A percentile compares a stretch with the other conserved stretches of the same genome.
These are phyloP conservation scores for Sebastes taczanowskii DNA, from an alignment of 2,797 vertebrate genomes.

Conservation along the genomic window DNA sequence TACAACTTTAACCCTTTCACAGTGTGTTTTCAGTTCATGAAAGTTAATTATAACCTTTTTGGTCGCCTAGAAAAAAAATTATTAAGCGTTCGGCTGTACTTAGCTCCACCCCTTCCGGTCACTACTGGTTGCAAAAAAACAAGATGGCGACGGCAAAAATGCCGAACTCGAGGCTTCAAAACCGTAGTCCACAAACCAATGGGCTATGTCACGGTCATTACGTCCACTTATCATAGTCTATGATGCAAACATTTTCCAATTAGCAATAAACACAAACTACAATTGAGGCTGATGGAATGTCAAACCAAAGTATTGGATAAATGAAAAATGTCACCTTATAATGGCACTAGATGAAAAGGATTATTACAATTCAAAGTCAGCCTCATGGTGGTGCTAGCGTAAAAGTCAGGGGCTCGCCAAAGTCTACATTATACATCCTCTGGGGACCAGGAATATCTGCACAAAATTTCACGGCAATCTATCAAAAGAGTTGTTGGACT, in stretches of 20 bases:
- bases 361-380: not conserved
- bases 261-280: not conserved
- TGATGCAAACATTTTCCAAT: not conserved
- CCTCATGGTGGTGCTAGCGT: not conserved
- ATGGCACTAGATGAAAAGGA: not conserved
- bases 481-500: not conserved
- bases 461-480: not conserved
- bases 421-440: not conserved
- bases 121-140: too few relatives aligned
- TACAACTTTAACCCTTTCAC: too few relatives aligned
- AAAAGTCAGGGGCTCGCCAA: not conserved
- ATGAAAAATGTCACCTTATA: not conserved
- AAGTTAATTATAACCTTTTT: too few relatives aligned
- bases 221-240: too few relatives aligned
- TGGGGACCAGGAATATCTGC: not conserved
- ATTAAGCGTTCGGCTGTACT: fast-evolving
- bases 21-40: too few relatives aligned
- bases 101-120: too few relatives aligned
- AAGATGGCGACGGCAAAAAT: too few relatives aligned
- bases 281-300: not conserved
- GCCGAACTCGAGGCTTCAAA: too few relatives aligned
- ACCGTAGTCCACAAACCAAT: too few relatives aligned
- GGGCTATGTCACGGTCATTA: too few relatives aligned
- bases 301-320: not conserved
- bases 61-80: too few relatives aligned